Evolutionary conservation across 2,797 vertebrate genomes (phyloP), one percentile per base, ranked within the genome.

Genomic region (Melanotaenia pygmaea): DNA sequence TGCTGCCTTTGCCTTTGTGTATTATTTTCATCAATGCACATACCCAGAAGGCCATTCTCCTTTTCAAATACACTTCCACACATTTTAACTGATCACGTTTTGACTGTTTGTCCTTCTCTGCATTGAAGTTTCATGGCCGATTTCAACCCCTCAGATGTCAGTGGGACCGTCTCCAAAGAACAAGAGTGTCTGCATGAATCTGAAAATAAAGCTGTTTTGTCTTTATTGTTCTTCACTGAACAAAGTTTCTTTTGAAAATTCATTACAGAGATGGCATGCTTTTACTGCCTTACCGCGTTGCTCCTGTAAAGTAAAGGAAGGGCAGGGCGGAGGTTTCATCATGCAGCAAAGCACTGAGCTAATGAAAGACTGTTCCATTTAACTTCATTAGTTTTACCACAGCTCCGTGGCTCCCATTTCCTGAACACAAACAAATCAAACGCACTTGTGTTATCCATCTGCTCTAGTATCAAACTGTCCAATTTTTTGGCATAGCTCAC

Each of bases 281-380:
- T 65, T 57, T 24, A 7, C 57, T 24, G 72, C 45, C 53, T 69
- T 40, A 26, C 69, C 34, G 28, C 24, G 26, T 43, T 24, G 57
- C 47, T 66, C 34, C 70, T 80, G 66, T 79, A 11, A 65, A 47
- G 30, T 24, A 26, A 69, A 40, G 64, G 63, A 50, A 68, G 65
- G 61, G 14, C 54, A 58, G 18, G 1, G 1, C 1, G 30, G 57
- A 32, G 20, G n/a, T 34, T 72, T 67, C 22, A 70, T 72, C 61
- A 79, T 69, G 72, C 14, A 1, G 53, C 32, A 71, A 69, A 71
- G 69, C 77, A 71, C 7, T 65, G 73, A 79, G 79, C 74, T 81
- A 85, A 89, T 88, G 77, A 90, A 82, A 83, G 77, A 70, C 72
- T 69, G n/a, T 81, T 86, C 83, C 80, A 74, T 83, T 86, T 84